These are phyloP conservation scores for Glareola pratincola DNA, from an alignment of 2,113 vertebrate genomes.

Conservation along the genomic window DNA sequence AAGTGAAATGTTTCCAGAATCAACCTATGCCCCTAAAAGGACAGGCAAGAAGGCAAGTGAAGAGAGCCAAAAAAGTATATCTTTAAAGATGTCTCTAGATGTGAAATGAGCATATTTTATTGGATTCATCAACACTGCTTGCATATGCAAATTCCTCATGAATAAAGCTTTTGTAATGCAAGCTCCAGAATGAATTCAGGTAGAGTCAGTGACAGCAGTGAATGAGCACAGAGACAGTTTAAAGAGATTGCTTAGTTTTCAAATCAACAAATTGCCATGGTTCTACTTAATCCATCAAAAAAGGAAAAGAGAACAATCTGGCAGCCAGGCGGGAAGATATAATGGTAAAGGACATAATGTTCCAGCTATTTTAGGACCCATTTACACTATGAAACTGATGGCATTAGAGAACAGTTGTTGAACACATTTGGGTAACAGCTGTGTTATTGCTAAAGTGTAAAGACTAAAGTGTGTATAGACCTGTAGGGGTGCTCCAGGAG, in stretches of 20 bases:
- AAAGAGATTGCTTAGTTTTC: conserved; percentile 46
- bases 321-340: not conserved
- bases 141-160: conserved; percentile 31
- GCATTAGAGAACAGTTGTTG: conserved; percentile 40
- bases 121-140: not conserved
- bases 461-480: conserved; percentile 2
- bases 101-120: not conserved
- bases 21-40: not conserved
- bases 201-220: conserved; percentile 13
- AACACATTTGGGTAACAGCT: conserved; percentile 40
- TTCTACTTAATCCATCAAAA: conserved; percentile 42
- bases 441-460: conserved; percentile 30
- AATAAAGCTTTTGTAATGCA: conserved; percentile 41
- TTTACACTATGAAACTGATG: conserved; percentile 40
- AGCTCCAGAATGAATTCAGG: conserved; percentile 31
- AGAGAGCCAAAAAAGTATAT: not conserved
- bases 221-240: conserved; percentile 1
- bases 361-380: conserved; percentile 54
- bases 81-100: not conserved
- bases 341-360: conserved; percentile 43
- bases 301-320: conserved; percentile 36
- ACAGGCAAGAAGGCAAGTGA: not conserved
- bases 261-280: conserved; percentile 58
- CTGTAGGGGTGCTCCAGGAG: not conserved
- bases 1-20: not conserved